A percentile compares a stretch with the other conserved stretches of the same genome.
phyloP scores from a whole-genome alignment of 2,888 invertebrate species.

The Helicoverpa assulta region DNA sequence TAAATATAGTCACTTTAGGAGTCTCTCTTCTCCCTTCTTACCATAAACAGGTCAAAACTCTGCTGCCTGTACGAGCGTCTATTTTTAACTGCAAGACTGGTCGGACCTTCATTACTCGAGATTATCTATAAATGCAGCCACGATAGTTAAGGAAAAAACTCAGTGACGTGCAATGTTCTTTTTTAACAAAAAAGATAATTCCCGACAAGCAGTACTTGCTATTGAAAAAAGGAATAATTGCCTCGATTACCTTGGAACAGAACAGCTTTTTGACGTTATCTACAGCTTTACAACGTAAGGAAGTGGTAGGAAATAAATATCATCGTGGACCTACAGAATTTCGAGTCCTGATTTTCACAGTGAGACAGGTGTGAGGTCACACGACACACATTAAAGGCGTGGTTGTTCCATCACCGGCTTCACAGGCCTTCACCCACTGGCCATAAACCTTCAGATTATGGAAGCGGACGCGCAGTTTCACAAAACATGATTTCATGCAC shows the following conservation, averaged over 20 bases:
- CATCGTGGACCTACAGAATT: neutral
- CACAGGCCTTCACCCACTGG: constrained; percentile 27
- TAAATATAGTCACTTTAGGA: no score
- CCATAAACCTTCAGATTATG: constrained; percentile 13
- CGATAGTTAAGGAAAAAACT: neutral
- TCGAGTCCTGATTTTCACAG: neutral
- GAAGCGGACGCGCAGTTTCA: constrained; percentile 12
- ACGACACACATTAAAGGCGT: constrained; percentile 25
- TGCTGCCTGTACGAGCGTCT: neutral
- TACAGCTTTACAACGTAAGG: neutral
- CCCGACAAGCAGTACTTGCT: neutral
- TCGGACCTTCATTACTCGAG: no score
- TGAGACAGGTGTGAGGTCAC: constrained; percentile 9
- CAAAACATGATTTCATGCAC: constrained; percentile 16
- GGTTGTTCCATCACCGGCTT: constrained; percentile 7
- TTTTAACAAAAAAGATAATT: constrained; percentile 1
- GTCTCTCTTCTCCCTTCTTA: no score
- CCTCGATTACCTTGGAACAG: neutral
- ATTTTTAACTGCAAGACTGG: neutral
- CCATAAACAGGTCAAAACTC: no score
- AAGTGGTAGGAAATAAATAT: constrained; percentile 8
- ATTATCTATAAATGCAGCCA: neutral
- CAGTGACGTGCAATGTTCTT: neutral
- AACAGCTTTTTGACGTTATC: neutral
- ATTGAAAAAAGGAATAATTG: neutral